Evolutionary conservation across 2,797 vertebrate genomes (phyloP).

Genomic region (Urosaurus nigricauda): DNA sequence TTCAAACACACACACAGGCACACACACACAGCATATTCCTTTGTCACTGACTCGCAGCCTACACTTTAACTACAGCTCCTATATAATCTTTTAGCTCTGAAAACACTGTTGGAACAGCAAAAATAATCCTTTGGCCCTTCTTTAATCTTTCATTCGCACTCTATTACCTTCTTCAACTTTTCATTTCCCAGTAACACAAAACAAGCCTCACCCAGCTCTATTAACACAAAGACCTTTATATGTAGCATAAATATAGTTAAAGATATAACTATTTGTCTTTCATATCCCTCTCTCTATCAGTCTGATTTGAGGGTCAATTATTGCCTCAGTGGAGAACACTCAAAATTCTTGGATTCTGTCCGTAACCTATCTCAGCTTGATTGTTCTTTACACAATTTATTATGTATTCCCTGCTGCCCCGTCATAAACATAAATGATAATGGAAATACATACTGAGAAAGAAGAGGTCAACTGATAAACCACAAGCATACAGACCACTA

Average conservation of each 20-base stretch:
- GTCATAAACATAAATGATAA: slow-evolving; percentile 77
- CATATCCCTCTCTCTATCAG: slow-evolving; percentile 70
- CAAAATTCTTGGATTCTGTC: slow-evolving; percentile 57
- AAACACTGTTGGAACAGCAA: slow-evolving; percentile 75
- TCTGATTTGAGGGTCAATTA: slow-evolving; percentile 71
- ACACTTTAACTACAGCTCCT: slow-evolving; percentile 68
- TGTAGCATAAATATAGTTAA: slow-evolving; percentile 78
- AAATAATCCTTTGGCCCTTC: slow-evolving; percentile 58
- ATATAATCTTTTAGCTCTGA: slow-evolving; percentile 73
- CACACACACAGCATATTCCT: slow-evolving; percentile 62
- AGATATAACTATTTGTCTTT: slow-evolving; percentile 70
- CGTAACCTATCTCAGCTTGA: slow-evolving; percentile 67
- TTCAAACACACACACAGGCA: slow-evolving; percentile 22
- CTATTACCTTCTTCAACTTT: slow-evolving; percentile 56
- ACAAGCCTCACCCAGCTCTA: slow-evolving; percentile 57
- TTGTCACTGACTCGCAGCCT: slow-evolving; percentile 73
- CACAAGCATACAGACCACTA: slow-evolving; percentile 72
- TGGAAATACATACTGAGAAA: slow-evolving; percentile 77
- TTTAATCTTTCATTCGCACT: slow-evolving; percentile 42
- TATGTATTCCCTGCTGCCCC: slow-evolving; percentile 63
- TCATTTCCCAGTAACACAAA: slow-evolving; percentile 70
- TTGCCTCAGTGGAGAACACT: slow-evolving; percentile 76
- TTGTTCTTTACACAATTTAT: slow-evolving; percentile 66
- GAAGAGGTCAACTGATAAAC: slow-evolving; percentile 69
- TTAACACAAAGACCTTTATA: slow-evolving; percentile 69